phyloP scores from a whole-genome alignment of 2,888 invertebrate species.

The Ceraclea dissimilis region DNA sequence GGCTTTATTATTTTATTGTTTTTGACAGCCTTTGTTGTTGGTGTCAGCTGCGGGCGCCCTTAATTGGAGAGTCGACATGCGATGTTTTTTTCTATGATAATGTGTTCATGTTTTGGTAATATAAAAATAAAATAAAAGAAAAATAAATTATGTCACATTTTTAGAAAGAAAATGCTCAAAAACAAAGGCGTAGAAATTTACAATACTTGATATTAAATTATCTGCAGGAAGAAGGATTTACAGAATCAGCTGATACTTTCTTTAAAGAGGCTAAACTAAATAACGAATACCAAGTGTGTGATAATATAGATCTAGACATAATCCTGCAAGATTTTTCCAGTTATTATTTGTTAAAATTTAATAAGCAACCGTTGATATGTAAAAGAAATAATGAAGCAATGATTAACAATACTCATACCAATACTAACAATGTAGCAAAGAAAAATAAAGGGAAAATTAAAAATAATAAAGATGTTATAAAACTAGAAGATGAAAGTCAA shows the following conservation, averaged over 20 bases:
- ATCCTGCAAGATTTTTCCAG: constrained; percentile 84
- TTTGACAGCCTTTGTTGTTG: too few relatives aligned
- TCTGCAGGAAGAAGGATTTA: constrained; percentile 58
- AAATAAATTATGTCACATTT: constrained; percentile 3
- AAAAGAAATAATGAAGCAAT: constrained; percentile 42
- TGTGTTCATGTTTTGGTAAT: not conserved
- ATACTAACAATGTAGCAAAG: constrained; percentile 1
- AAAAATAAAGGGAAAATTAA: constrained; percentile 4
- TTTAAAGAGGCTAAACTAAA: constrained; percentile 65
- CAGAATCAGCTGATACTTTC: constrained; percentile 57
- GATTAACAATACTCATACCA: not conserved
- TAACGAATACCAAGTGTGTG: constrained; percentile 68
- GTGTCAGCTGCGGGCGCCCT: too few relatives aligned
- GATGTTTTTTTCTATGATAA: too few relatives aligned
- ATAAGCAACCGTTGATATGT: constrained; percentile 77
- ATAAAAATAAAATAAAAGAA: too few relatives aligned
- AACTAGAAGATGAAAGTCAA: constrained; percentile 5
- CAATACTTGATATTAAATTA: constrained; percentile 61
- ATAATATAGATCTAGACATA: constrained; percentile 84
- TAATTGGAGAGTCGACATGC: too few relatives aligned
- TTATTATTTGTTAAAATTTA: constrained; percentile 78
- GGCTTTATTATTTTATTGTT: too few relatives aligned
- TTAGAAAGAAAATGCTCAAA: constrained; percentile 13
- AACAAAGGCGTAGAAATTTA: constrained; percentile 40
- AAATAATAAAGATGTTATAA: constrained; percentile 3